Conservation (phyloP, 1,140 invertebrate genomes). For the Neuroterus valhalla region DNA sequence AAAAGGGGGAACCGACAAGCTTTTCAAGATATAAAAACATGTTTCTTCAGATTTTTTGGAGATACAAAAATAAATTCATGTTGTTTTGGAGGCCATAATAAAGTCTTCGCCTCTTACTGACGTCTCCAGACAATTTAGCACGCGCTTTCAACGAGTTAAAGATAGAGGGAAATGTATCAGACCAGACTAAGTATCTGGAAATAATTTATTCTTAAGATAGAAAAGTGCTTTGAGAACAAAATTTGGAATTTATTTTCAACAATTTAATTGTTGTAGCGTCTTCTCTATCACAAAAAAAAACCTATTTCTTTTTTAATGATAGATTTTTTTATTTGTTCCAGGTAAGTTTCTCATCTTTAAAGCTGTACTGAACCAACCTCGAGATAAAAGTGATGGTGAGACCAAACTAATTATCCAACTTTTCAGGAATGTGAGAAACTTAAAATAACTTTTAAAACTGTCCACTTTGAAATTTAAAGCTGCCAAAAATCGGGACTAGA, state of each 20-base stretch:
- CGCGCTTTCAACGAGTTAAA: constrained; percentile 18
- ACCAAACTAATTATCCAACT: too few relatives aligned
- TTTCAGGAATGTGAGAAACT: too few relatives aligned
- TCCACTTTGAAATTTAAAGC: too few relatives aligned
- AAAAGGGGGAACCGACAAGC: not conserved
- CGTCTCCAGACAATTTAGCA: not conserved
- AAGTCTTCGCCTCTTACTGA: constrained; percentile 20
- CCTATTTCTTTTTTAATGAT: not conserved
- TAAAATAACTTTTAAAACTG: too few relatives aligned
- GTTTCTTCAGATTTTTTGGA: not conserved
- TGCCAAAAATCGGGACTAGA: too few relatives aligned
- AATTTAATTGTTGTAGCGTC: not conserved
- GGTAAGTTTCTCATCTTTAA: not conserved
- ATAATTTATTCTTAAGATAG: constrained; percentile 5
- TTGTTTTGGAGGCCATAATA: constrained; percentile 9
- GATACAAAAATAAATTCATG: constrained; percentile 18
- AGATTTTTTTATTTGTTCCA: constrained; percentile 3
- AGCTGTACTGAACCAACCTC: not conserved
- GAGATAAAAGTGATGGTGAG: not conserved
- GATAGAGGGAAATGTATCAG: not conserved
- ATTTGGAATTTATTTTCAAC: not conserved
- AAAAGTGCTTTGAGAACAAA: not conserved
- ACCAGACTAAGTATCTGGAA: constrained; percentile 8
- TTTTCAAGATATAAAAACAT: not conserved
- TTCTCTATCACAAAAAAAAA: not conserved